Evolutionary conservation across 2,113 vertebrate genomes (phyloP).

Genomic region (Felis catus): DNA sequence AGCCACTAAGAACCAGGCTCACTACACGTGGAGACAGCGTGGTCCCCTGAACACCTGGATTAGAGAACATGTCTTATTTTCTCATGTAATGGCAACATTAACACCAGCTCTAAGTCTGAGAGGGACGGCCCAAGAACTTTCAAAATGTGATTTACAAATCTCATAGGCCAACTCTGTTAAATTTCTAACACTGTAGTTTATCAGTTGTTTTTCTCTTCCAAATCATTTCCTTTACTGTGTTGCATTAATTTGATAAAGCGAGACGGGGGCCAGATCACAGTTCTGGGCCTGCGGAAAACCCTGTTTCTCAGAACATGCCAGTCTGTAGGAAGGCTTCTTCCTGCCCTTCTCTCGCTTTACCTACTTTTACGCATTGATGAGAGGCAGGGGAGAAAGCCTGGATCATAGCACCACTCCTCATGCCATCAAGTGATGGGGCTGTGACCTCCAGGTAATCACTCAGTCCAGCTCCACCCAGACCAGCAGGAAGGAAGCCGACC

Average conservation of each 20-base stretch:
- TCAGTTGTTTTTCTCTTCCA: not conserved
- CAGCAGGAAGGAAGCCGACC: not conserved
- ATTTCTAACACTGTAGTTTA: not conserved
- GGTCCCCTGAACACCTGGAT: fast-evolving
- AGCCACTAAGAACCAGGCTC: not conserved
- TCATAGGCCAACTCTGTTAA: not conserved
- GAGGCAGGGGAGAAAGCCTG: not conserved
- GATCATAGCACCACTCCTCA: not conserved
- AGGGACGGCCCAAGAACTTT: not conserved
- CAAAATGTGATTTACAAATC: not conserved
- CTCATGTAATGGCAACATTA: not conserved
- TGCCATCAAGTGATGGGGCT: fast-evolving
- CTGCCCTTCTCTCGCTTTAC: too few relatives aligned
- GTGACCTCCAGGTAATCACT: too few relatives aligned
- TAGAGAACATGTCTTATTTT: not conserved
- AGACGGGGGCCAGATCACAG: too few relatives aligned
- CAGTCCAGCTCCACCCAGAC: not conserved
- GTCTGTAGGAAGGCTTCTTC: not conserved
- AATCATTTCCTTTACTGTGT: not conserved
- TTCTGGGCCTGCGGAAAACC: not conserved
- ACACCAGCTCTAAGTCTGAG: not conserved
- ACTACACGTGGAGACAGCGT: fast-evolving
- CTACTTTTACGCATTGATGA: fast-evolving
- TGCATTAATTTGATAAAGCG: not conserved
- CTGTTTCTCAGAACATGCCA: not conserved